Evolutionary conservation across 2,888 invertebrate species (phyloP), one percentile per base, ranked within the genome.

Genomic region (Trichopoda pennipes): DNA sequence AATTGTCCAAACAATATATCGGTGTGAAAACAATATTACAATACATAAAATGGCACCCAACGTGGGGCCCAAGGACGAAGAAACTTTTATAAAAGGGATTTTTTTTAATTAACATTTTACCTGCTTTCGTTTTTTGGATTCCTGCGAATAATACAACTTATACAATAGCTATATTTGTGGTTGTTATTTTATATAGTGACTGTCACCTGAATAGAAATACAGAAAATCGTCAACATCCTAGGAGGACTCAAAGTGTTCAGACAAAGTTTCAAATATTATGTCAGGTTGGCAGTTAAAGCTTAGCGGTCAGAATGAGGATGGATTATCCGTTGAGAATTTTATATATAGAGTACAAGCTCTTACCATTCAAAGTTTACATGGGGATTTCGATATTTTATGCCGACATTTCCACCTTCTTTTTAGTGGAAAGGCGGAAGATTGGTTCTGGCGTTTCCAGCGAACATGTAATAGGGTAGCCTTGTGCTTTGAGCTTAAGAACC

Each of bases 241-340:
- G 42, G 6, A 23, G 8, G 0, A 2, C 44, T 12, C 17, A 44
- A 56, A n/a, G n/a, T n/a, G n/a, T n/a, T 44, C 44, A 42, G 14
- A 69, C 16, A 55, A 17, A 69, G 23, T 42, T 23, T 42, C 68
- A 3, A 23, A 16, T 2, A 55, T 68, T 8, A 60, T 60, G 19
- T 42, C 38, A 10, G 60, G 38, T 2, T 58, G 35, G 35, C 58
- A 58, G 19, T 19, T 68, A 21, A 35, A 68, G 16, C 42, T 55
- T 56, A 69, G n/a, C 19, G 56, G 56, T 12, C 55, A 69, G 23
- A 32, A 55, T 9, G 56, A 56, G 7, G 14, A 56, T n/a, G 32
- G 21, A 14, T 56, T 69, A 17, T 69, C 69, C 3, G 69, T 69
- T 16, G 56, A 69, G 14, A 56, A 56, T 32, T 69, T 69, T 47